Base-by-base conservation (phyloP, 2,888 invertebrate genomes). In the Pasiphila rectangulata region DNA sequence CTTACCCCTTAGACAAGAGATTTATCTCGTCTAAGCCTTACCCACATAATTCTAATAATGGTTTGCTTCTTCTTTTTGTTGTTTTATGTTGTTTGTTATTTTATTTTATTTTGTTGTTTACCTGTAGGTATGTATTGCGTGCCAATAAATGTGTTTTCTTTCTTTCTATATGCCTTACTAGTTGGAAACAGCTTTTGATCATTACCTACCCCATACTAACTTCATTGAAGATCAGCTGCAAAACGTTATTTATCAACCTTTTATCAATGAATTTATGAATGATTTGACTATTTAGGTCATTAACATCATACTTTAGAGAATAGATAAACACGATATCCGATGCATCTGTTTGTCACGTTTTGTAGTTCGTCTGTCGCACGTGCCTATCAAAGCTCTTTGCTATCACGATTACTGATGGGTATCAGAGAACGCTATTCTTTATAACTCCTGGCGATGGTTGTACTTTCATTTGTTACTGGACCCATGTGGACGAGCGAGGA, bases 321-420 rank as follows among this genome's bases (percentile, higher is more conserved):
- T 24, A 44, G 45, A 36, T 44, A 44, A 40, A 21, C 29, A 39
- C 38, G 37, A 23, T 30, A 39, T 41, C 36, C 30, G 41, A 43
- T 30, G 38, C 51, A 54, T 42, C 49, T 44, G 38, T 51, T 21
- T 44, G 58, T 64, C 71, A 72, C 71, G 71, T 71, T 41, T 39
- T 29, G 9, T n/a, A 3, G 20, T 17, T 10, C 42, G 46, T 36
- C 16, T 41, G 23, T 20, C 36, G 57, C 55, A 34, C 61, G 63
- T 59, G 52, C 58, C 44, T 44, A 51, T 44, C 40, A 10, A 27
- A 29, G 9, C 29, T 20, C 15, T 36, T 10, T 6, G 6, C 27
- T 44, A 47, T 45, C 49, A 20, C 37, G 41, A 40, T 32, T 17
- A 13, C 17, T 7, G 34, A 45, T 9, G 25, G 38, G 32, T 43